Evolutionary conservation across 1,140 invertebrate species (phyloP).

Genomic region (Platyscapa corneri): DNA sequence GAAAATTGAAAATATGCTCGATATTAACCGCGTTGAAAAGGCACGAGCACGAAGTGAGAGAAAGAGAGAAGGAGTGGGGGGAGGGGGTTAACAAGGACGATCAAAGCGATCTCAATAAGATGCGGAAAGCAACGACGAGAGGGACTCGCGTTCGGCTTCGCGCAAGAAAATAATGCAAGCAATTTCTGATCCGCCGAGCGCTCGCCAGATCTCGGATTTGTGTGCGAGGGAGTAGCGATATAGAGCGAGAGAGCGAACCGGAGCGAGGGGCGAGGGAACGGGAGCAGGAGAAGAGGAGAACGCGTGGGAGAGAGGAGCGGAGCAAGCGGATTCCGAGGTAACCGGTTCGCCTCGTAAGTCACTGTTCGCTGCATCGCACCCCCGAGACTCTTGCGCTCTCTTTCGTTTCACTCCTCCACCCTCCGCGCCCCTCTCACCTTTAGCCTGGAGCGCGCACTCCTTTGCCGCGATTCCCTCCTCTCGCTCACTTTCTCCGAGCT

Average conservation of each 20-base stretch:
- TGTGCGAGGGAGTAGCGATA: not conserved
- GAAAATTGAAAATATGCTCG: no score
- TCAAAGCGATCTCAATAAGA: conserved; percentile 38
- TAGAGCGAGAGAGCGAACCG: not conserved
- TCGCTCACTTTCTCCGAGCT: not conserved
- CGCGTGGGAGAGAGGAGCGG: conserved; percentile 10
- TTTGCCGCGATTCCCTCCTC: no score
- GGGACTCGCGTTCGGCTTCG: not conserved
- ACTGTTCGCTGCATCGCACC: conserved; percentile 15
- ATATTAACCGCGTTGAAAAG: not conserved
- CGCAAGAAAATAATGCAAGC: conserved; percentile 46
- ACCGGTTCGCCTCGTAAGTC: conserved; percentile 38
- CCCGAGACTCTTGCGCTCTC: conserved; percentile 32
- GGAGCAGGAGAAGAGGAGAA: not conserved
- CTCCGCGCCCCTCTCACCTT: not conserved
- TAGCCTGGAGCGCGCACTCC: not conserved
- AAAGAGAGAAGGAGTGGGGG: no score
- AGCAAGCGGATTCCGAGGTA: conserved; percentile 9
- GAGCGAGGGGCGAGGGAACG: no score
- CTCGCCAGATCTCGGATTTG: not conserved
- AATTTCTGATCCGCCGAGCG: conserved; percentile 21
- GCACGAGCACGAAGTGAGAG: no score
- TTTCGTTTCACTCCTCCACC: not conserved
- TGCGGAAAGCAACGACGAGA: conserved; percentile 11
- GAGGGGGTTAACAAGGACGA: not conserved